phyloP scores from a whole-genome alignment of 2,888 invertebrate genomes.

The Papilio gigon region DNA sequence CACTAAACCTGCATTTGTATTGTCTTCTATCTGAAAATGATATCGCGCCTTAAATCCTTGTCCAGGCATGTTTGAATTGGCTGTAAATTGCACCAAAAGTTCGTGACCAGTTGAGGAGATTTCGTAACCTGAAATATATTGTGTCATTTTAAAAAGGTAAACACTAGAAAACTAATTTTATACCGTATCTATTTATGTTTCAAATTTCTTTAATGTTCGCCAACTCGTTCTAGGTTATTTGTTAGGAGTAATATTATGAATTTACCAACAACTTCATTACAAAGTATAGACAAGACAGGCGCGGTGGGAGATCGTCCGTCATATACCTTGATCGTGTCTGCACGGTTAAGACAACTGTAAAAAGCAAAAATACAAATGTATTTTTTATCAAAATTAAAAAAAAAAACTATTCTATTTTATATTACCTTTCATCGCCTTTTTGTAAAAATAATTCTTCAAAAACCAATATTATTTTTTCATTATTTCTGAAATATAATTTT shows the following conservation, averaged over 20 bases:
- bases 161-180: no score
- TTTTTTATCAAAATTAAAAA: constrained; percentile 34
- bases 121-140: constrained; percentile 83
- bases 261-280: constrained; percentile 87
- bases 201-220: no score
- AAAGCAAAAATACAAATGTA: constrained; percentile 35
- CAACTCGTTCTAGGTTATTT: background rate
- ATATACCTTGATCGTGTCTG: constrained; percentile 92
- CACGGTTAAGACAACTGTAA: constrained; percentile 90
- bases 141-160: background rate
- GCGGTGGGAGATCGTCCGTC: constrained; percentile 88
- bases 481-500: constrained; percentile 81
- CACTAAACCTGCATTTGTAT: constrained; percentile 75
- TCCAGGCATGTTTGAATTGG: constrained; percentile 89
- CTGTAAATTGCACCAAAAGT: constrained; percentile 91
- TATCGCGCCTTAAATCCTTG: constrained; percentile 90
- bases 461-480: constrained; percentile 89
- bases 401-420: constrained; percentile 13
- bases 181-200: background rate
- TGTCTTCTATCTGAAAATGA: constrained; percentile 85
- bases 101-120: constrained; percentile 91
- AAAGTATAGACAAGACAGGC: constrained; percentile 90
- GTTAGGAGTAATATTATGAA: background rate
- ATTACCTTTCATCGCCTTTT: constrained; percentile 89
- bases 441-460: constrained; percentile 91